Conservation (phyloP, 1,140 invertebrate species). For the Drosophila rufa region DNA sequence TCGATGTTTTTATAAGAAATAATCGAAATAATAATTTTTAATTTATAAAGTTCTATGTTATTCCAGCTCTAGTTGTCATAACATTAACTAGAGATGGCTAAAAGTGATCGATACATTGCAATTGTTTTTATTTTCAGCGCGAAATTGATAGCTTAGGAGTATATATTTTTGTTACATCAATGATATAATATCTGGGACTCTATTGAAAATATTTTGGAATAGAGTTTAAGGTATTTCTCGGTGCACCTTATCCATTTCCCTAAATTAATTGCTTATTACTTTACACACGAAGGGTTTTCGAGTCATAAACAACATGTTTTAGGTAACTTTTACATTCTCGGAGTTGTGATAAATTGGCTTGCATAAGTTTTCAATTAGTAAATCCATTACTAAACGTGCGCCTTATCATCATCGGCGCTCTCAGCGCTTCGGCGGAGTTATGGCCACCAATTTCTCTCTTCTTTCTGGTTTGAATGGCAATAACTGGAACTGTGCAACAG, state of each 20-base stretch:
- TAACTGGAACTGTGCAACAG: constrained; percentile 43
- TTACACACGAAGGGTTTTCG: not conserved
- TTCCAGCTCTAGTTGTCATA: too few relatives aligned
- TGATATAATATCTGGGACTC: too few relatives aligned
- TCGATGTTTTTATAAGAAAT: too few relatives aligned
- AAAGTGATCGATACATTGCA: too few relatives aligned
- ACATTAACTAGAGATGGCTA: too few relatives aligned
- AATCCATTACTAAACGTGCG: constrained; percentile 28
- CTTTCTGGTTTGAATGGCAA: constrained; percentile 40
- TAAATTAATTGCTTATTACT: not conserved
- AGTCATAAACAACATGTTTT: constrained; percentile 13
- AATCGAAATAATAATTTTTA: too few relatives aligned
- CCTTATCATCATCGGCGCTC: constrained; percentile 30
- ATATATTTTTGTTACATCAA: too few relatives aligned
- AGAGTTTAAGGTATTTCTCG: too few relatives aligned
- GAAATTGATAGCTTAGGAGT: too few relatives aligned
- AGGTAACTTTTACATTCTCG: constrained; percentile 11
- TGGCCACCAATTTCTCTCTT: constrained; percentile 12
- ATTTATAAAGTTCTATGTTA: too few relatives aligned
- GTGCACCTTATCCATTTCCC: constrained; percentile 1
- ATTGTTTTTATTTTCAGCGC: too few relatives aligned
- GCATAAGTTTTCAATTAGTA: constrained; percentile 39
- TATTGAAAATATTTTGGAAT: too few relatives aligned
- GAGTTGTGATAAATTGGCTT: constrained; percentile 6
- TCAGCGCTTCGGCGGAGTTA: not conserved